phyloP scores from a whole-genome alignment of 37 sponge, comb jelly and placozoan genomes.

The Bolinopsis microptera region DNA sequence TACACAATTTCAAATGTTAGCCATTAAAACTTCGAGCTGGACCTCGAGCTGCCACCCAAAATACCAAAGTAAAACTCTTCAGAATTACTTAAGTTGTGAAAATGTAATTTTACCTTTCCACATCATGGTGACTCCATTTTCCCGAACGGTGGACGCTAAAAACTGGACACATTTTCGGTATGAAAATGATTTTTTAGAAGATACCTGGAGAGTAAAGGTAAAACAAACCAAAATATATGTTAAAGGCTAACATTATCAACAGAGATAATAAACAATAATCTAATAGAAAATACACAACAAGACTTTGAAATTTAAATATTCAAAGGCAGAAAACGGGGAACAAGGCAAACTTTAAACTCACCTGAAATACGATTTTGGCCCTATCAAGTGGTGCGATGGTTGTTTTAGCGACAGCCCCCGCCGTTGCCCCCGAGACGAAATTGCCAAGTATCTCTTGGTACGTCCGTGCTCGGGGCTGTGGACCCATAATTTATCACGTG shows the following conservation, averaged over 20 bases:
- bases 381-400: constrained; percentile 72
- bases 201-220: constrained; percentile 50
- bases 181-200: constrained; percentile 54
- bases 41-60: too few species aligned
- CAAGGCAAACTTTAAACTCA: too few species aligned
- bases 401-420: constrained; percentile 72
- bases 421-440: constrained; percentile 68
- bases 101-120: constrained; percentile 69
- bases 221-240: too few species aligned
- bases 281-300: too few species aligned
- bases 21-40: too few species aligned
- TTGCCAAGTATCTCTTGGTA: not conserved
- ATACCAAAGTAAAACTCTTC: too few species aligned
- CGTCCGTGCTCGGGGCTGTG: not conserved
- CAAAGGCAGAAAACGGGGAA: too few species aligned
- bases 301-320: not conserved
- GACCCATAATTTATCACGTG: not conserved
- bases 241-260: too few species aligned
- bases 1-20: too few species aligned
- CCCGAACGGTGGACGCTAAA: constrained; percentile 15
- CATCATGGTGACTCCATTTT: constrained; percentile 49
- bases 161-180: constrained; percentile 48
- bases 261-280: too few species aligned
- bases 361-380: constrained; percentile 72
- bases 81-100: too few species aligned